Evolutionary conservation across 2,113 vertebrate species (phyloP).

Genomic region (Sapajus apella): DNA sequence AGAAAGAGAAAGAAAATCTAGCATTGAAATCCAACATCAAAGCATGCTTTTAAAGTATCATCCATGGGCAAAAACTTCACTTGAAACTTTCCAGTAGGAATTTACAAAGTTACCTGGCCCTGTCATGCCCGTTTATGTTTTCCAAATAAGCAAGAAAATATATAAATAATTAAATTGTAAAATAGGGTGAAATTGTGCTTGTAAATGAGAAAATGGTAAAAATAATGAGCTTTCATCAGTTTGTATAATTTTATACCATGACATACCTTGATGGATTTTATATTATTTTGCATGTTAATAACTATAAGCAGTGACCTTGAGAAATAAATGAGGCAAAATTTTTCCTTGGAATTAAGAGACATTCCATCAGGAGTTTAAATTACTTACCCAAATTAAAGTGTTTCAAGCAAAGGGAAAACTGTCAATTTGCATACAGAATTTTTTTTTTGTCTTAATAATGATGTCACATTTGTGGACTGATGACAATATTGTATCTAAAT

Average conservation of each 20-base stretch:
- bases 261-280: neutral
- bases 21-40: neutral
- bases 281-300: neutral
- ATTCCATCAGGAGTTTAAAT: neutral
- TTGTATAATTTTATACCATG: neutral
- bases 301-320: neutral
- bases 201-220: neutral
- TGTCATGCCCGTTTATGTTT: neutral
- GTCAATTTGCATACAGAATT: neutral
- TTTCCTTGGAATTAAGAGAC: constrained; percentile 28
- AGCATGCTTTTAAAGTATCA: neutral
- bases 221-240: neutral
- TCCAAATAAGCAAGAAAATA: neutral
- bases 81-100: neutral
- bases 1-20: neutral
- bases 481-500: neutral
- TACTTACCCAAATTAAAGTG: neutral
- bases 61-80: neutral
- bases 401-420: neutral
- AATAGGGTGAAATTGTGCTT: neutral
- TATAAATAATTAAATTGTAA: neutral
- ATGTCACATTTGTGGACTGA: neutral
- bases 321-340: neutral
- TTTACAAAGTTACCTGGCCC: neutral
- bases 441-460: neutral